Percentiles rank a stretch among this genome's conserved stretches.
phyloP scores from a whole-genome alignment of 2,113 vertebrate genomes.

The Alligator mississippiensis region DNA sequence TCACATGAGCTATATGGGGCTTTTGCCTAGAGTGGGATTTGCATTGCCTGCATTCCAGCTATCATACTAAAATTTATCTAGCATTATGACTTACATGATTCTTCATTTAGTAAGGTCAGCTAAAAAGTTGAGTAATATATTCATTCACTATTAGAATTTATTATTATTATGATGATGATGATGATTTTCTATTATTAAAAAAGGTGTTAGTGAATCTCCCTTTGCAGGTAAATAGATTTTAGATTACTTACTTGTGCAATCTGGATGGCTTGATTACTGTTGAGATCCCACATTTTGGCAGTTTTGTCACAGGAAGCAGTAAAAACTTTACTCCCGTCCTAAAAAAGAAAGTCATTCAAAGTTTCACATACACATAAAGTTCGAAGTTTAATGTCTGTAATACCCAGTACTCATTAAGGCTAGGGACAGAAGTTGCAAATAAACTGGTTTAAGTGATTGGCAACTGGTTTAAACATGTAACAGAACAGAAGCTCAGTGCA shows the following conservation, averaged over 20 bases:
- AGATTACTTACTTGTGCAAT: constrained; percentile 90
- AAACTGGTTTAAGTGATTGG: no score
- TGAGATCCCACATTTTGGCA: constrained; percentile 99
- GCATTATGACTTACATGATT: neutral
- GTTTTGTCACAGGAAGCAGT: constrained; percentile 99
- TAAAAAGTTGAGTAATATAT: neutral
- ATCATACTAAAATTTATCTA: neutral
- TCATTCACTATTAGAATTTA: no score
- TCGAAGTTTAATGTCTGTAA: neutral
- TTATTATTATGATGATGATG: no score
- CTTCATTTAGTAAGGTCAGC: neutral
- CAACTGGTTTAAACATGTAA: no score
- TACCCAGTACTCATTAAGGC: neutral
- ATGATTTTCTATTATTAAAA: no score
- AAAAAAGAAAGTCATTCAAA: constrained; percentile 26
- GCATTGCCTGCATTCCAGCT: neutral
- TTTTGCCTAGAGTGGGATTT: neutral
- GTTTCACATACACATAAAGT: neutral
- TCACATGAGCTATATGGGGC: neutral
- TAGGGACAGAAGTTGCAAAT: no score
- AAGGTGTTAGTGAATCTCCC: neutral
- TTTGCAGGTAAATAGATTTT: neutral
- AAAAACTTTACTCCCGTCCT: constrained; percentile 99
- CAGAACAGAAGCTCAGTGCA: no score
- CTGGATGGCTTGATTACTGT: constrained; percentile 98